Evolutionary conservation across 2,797 vertebrate genomes (phyloP).

Genomic region (Peromyscus eremicus): DNA sequence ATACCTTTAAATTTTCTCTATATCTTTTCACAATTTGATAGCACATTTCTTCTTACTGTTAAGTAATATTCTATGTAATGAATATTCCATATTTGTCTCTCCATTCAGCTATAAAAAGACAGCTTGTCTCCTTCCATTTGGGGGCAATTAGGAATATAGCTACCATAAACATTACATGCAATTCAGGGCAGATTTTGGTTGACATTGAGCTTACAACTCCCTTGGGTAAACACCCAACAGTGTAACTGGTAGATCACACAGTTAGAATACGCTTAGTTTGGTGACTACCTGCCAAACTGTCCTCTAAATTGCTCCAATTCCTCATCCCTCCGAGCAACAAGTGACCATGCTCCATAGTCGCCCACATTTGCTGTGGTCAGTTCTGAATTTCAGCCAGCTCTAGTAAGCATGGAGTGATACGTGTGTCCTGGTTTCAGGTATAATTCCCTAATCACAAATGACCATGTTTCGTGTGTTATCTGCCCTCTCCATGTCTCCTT

Average conservation of each 20-base stretch:
- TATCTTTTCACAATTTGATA: background rate
- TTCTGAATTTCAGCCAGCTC: background rate
- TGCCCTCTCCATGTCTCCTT: background rate
- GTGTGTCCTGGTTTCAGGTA: background rate
- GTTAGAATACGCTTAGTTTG: background rate
- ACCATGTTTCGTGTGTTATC: background rate
- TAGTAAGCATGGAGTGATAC: rapidly evolving
- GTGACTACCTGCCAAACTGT: background rate
- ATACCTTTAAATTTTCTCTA: background rate
- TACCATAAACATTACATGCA: background rate
- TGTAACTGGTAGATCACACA: background rate
- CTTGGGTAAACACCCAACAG: background rate
- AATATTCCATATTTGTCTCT: background rate
- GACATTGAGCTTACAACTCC: background rate
- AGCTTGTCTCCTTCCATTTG: background rate
- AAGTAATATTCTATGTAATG: background rate
- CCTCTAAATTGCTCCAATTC: background rate
- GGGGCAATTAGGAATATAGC: background rate
- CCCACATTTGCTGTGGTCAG: background rate
- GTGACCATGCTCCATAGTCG: background rate
- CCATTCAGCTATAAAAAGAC: background rate
- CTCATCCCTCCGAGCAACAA: background rate
- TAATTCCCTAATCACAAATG: background rate
- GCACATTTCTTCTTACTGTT: slow-evolving; percentile 24
- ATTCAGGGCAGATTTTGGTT: background rate